Conservation (phyloP, 2,113 vertebrate genomes). For the Oriolus oriolus region DNA sequence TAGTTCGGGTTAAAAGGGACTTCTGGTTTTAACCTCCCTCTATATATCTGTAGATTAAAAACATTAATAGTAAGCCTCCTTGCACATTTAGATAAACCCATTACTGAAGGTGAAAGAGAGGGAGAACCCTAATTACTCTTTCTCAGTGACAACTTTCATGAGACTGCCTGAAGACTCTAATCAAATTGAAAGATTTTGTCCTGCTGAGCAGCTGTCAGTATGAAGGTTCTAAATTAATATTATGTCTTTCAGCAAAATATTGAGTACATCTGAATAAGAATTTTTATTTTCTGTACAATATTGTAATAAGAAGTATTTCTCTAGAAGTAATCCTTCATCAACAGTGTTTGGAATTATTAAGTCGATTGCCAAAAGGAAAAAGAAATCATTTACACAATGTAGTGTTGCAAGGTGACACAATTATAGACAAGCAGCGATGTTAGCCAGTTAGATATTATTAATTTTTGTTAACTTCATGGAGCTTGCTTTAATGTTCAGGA, state of each 20-base stretch:
- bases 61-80: neutral
- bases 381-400: slow-evolving; percentile 54
- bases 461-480: slow-evolving; percentile 23
- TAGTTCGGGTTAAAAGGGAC: neutral
- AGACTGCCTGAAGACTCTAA: neutral
- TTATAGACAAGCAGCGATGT: neutral
- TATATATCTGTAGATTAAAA: neutral
- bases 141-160: neutral
- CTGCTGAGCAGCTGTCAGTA: slow-evolving; percentile 6
- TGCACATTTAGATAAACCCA: neutral
- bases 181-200: slow-evolving; percentile 34
- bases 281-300: neutral
- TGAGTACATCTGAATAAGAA: neutral
- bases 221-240: slow-evolving; percentile 10
- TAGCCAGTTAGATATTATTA: slow-evolving; percentile 35
- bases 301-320: slow-evolving; percentile 51
- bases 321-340: slow-evolving; percentile 30
- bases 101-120: neutral
- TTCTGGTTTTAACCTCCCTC: neutral
- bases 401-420: slow-evolving; percentile 25
- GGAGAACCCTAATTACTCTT: neutral
- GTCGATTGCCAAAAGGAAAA: slow-evolving; percentile 12
- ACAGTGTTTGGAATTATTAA: slow-evolving; percentile 19
- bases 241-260: neutral
- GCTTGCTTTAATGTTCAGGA: neutral